phyloP scores from a whole-genome alignment of 2,797 vertebrate genomes.

The Apogon talboti region DNA sequence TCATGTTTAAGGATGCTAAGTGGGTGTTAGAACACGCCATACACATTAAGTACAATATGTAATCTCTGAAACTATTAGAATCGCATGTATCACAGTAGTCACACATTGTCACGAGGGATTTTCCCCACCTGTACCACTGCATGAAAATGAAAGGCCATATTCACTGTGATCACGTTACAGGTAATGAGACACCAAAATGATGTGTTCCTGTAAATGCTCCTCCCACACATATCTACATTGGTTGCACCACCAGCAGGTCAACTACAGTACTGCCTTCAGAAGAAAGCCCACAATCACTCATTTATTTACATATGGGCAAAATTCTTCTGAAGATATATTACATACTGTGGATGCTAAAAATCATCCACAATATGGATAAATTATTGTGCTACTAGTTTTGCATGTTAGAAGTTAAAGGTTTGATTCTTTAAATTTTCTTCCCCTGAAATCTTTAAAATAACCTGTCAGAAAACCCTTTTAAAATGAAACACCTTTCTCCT shows the following conservation, averaged over 20 bases:
- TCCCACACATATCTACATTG: slow-evolving; percentile 28
- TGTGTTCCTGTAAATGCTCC: slow-evolving; percentile 50
- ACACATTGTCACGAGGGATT: slow-evolving; percentile 16
- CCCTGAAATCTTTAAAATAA: not conserved
- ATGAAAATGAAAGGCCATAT: slow-evolving; percentile 18
- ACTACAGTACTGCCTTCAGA: slow-evolving; percentile 9
- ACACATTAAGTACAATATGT: not conserved
- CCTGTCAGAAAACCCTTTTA: not conserved
- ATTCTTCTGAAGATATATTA: no score
- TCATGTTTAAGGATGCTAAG: no score
- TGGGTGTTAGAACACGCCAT: not conserved
- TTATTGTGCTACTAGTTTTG: not conserved
- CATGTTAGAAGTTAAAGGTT: not conserved
- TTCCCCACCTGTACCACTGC: slow-evolving; percentile 18
- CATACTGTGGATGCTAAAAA: no score
- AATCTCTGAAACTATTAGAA: not conserved
- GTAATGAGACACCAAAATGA: slow-evolving; percentile 70
- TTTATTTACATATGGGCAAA: slow-evolving; percentile 5
- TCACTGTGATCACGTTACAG: slow-evolving; percentile 70
- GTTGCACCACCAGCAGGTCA: slow-evolving; percentile 37
- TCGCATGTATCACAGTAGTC: not conserved
- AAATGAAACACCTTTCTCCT: not conserved
- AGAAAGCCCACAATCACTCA: slow-evolving; percentile 14
- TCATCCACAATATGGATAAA: not conserved
- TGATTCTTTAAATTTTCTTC: not conserved